Conservation (phyloP, 2,113 vertebrate species). For the Orthochromis malagaraziensis region DNA sequence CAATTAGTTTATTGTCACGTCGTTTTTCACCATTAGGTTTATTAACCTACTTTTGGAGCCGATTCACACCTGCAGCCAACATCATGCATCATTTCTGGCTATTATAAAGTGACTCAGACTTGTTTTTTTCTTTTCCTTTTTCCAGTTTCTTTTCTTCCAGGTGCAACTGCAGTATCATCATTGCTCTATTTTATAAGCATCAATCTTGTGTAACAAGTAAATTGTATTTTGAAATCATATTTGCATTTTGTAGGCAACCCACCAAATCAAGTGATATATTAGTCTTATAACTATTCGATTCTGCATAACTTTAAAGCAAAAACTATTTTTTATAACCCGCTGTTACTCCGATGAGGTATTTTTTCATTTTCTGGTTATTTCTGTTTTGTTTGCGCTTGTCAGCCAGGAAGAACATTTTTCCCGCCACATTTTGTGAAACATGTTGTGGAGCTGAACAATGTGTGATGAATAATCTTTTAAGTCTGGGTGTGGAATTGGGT, state of each 20-base stretch:
- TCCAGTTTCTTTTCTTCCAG: neutral
- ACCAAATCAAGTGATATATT: neutral
- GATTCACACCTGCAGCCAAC: neutral
- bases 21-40: constrained; percentile 21
- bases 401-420: neutral
- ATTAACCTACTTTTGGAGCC: neutral
- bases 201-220: neutral
- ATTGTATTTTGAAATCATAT: neutral
- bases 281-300: neutral
- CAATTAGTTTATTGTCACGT: constrained; percentile 16
- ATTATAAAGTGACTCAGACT: neutral
- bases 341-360: neutral
- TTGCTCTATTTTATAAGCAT: neutral
- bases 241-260: neutral
- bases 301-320: neutral
- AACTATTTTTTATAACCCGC: neutral
- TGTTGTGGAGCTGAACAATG: neutral
- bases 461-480: neutral
- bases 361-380: neutral
- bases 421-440: neutral
- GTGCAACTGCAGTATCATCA: neutral
- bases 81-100: neutral
- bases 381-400: neutral
- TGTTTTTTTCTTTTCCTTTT: neutral
- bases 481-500: neutral